Percentiles rank a stretch among this genome's conserved stretches.
Evolutionary conservation across 2,113 vertebrate genomes (phyloP).

Genomic region (Grantiella picta): DNA sequence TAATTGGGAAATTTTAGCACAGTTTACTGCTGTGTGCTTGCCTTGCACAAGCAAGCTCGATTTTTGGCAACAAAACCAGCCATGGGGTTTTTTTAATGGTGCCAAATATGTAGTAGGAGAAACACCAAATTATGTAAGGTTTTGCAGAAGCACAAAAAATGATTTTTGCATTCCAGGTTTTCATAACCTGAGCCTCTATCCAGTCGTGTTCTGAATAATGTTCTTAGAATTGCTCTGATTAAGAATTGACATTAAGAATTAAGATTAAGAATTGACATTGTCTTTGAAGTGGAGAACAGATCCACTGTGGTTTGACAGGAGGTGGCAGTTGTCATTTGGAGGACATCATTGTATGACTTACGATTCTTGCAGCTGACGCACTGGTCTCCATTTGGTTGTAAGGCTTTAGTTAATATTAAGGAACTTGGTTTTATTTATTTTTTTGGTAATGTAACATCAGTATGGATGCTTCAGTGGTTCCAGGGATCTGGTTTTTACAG

Average conservation of each 20-base stretch:
- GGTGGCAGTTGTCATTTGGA: not conserved
- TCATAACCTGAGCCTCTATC: not conserved
- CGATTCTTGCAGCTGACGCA: rapidly evolving
- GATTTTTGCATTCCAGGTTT: not conserved
- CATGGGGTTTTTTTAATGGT: not conserved
- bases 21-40: not conserved
- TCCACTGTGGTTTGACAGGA: not conserved
- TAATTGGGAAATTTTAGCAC: not conserved
- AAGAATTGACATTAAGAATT: not conserved
- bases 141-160: not conserved
- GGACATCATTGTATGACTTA: not conserved
- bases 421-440: not conserved
- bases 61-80: not conserved
- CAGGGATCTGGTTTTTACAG: not conserved
- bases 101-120: not conserved
- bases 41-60: rapidly evolving
- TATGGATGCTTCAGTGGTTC: not conserved
- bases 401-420: not conserved
- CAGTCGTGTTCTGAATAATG: not conserved
- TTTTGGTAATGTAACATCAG: not conserved
- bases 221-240: not conserved
- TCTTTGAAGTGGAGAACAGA: not conserved
- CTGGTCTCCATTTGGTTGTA: not conserved
- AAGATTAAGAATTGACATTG: not conserved
- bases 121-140: not conserved